These are phyloP conservation scores for Coecobrya sp. DNA, from an alignment of 2,888 invertebrate species.

Conservation along the genomic window DNA sequence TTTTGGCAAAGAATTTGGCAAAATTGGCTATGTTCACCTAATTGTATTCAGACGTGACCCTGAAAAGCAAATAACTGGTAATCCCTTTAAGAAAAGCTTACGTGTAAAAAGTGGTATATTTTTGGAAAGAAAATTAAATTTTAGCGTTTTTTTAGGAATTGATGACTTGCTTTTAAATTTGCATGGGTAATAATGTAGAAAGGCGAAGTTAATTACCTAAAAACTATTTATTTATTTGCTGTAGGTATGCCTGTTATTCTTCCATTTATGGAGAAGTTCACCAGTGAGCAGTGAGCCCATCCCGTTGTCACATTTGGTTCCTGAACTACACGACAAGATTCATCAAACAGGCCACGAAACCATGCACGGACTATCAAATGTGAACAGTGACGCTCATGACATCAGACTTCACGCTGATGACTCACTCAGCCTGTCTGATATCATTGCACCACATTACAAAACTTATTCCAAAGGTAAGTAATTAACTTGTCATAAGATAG, in stretches of 20 bases:
- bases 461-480: conserved; percentile 69
- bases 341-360: conserved; percentile 71
- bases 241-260: conserved; percentile 79
- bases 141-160: too few species aligned
- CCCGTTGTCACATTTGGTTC: conserved; percentile 73
- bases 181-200: too few species aligned
- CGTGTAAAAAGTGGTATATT: too few species aligned
- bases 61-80: too few species aligned
- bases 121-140: too few species aligned
- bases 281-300: conserved; percentile 77
- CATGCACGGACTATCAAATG: conserved; percentile 65
- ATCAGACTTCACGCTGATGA: conserved; percentile 72
- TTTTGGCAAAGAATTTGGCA: too few species aligned
- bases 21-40: too few species aligned
- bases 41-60: too few species aligned
- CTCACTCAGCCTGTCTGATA: conserved; percentile 36
- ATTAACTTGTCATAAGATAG: not conserved
- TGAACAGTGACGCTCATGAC: conserved; percentile 70
- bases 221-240: too few species aligned
- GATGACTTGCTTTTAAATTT: too few species aligned
- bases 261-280: conserved; percentile 80
- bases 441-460: conserved; percentile 57
- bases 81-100: too few species aligned
- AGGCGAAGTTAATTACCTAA: too few species aligned
- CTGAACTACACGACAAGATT: conserved; percentile 76